Evolutionary conservation across 2,113 vertebrate species (phyloP).

Genomic region (Climacteris rufus): DNA sequence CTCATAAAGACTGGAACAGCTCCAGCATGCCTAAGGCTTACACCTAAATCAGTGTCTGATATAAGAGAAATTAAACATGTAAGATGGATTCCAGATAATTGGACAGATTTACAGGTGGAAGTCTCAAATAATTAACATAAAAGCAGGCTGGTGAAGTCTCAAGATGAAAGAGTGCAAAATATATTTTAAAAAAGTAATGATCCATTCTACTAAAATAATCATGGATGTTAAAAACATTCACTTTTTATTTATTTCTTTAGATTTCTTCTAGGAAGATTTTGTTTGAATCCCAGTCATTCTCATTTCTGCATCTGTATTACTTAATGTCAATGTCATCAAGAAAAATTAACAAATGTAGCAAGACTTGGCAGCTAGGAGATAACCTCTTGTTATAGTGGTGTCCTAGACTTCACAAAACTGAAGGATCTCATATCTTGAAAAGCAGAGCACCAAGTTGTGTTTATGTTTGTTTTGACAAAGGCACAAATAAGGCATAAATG

Average conservation of each 20-base stretch:
- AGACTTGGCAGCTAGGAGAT: not conserved
- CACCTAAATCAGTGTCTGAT: not conserved
- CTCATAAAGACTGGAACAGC: not conserved
- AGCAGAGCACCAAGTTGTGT: not conserved
- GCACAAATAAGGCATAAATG: not conserved
- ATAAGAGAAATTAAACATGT: not conserved
- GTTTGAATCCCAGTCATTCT: not conserved
- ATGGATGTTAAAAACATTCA: not conserved
- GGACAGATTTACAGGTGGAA: not conserved
- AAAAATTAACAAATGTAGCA: not conserved
- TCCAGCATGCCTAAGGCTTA: not conserved
- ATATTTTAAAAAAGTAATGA: not conserved
- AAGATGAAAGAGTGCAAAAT: not conserved
- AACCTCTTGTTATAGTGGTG: not conserved
- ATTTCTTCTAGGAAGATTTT: not conserved
- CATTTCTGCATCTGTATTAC: not conserved
- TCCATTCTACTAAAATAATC: not conserved
- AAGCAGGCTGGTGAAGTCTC: not conserved
- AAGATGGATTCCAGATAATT: not conserved
- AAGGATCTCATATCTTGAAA: not conserved
- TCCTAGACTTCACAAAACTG: not conserved
- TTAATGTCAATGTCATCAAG: not conserved
- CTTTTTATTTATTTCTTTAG: not conserved
- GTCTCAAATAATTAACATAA: not conserved
- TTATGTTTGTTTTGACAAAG: not conserved